These are phyloP conservation scores for Hecatera dysodea DNA, from an alignment of 2,888 invertebrate species.

Conservation along the genomic window DNA sequence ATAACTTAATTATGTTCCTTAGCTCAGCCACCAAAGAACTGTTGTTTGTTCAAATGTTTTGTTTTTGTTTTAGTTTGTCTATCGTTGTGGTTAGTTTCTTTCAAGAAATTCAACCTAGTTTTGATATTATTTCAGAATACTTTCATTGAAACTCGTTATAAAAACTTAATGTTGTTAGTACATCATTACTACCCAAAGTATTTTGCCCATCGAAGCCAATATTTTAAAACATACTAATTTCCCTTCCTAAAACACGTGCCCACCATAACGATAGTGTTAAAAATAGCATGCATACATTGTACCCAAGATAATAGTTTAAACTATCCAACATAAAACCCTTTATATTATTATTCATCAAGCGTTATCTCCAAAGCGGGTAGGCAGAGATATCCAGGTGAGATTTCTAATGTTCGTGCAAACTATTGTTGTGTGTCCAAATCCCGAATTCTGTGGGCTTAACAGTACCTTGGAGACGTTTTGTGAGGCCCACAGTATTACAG, in stretches of 20 bases:
- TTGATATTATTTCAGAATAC: no score
- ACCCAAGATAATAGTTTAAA: constrained; percentile 33
- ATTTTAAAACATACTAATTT: background rate
- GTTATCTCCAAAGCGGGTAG: constrained; percentile 48
- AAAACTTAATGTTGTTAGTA: no score
- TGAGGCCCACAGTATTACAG: constrained; percentile 43
- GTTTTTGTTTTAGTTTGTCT: no score
- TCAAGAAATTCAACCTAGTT: no score
- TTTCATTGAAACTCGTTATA: no score
- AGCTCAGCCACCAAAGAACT: no score
- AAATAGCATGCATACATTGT: constrained; percentile 25
- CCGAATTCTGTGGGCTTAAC: constrained; percentile 58
- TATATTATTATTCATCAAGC: constrained; percentile 50
- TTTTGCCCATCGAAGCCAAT: no score
- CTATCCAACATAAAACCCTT: constrained; percentile 19
- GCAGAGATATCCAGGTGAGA: constrained; percentile 55
- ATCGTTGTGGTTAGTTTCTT: no score
- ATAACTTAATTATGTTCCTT: no score
- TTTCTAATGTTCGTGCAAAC: constrained; percentile 58
- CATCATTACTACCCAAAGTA: no score
- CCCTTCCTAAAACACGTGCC: background rate
- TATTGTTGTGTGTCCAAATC: constrained; percentile 63
- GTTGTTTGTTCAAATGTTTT: no score
- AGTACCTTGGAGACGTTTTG: constrained; percentile 66
- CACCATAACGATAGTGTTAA: constrained; percentile 14